Percentiles rank a stretch among this genome's conserved stretches.
These are phyloP conservation scores for Pogonophryne albipinna DNA, from an alignment of 2,797 vertebrate genomes.

Conservation along the genomic window DNA sequence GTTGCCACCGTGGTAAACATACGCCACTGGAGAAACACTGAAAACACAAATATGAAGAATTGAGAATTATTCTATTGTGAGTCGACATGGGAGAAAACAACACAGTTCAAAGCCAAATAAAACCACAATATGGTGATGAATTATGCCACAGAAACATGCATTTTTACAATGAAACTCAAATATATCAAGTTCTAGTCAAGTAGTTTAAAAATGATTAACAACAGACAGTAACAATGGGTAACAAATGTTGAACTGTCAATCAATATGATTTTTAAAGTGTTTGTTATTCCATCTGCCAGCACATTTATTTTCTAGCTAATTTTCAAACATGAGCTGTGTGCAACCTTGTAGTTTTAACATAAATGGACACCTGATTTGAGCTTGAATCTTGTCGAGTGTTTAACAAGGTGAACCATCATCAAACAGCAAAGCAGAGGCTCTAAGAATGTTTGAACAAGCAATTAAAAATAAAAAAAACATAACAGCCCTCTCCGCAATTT, in stretches of 20 bases:
- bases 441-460: not conserved
- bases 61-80: too few species aligned
- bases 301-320: conserved; percentile 21
- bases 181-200: not conserved
- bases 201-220: not conserved
- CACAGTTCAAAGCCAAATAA: not conserved
- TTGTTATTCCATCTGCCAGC: conserved; percentile 17
- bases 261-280: conserved; percentile 1
- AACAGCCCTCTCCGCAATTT: not conserved
- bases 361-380: conserved; percentile 15
- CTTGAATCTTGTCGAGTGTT: conserved; percentile 9
- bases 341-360: conserved; percentile 10
- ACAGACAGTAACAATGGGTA: not conserved
- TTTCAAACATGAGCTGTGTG: not conserved
- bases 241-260: conserved; percentile 9
- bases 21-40: not conserved
- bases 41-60: conserved; percentile 8
- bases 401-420: conserved; percentile 16
- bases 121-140: not conserved
- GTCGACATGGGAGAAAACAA: not conserved
- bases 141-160: not conserved
- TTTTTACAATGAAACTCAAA: not conserved
- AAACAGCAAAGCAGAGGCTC: not conserved
- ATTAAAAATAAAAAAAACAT: not conserved
- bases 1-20: not conserved